Percentiles rank a stretch among this genome's conserved stretches.
Conservation (phyloP, 2,888 invertebrate species). For the Rhagonycha fulva region DNA sequence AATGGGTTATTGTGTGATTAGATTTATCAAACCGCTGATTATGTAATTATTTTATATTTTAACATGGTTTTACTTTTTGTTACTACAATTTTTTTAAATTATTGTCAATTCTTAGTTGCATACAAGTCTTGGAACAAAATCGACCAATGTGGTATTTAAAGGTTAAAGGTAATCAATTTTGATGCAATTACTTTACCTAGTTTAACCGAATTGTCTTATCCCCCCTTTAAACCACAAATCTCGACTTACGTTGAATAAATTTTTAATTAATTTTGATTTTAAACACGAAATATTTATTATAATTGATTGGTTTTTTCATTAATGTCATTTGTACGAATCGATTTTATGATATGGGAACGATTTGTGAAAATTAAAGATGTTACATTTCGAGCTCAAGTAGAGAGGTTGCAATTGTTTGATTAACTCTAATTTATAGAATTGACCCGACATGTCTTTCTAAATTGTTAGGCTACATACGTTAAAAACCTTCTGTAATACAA, state of each 20-base stretch:
- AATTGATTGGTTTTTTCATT: neutral
- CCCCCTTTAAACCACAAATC: neutral
- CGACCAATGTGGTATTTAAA: neutral
- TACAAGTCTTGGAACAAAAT: neutral
- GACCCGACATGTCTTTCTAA: slow-evolving; percentile 31
- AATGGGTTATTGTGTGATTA: neutral
- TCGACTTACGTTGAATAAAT: neutral
- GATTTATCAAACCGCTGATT: neutral
- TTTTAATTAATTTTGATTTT: neutral
- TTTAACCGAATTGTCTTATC: neutral
- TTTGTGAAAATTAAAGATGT: slow-evolving; percentile 21
- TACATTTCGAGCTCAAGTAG: slow-evolving; percentile 13
- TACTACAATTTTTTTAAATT: neutral
- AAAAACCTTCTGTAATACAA: neutral
- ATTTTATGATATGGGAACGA: slow-evolving; percentile 7
- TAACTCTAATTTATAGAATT: slow-evolving; percentile 37
- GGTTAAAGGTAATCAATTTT: neutral
- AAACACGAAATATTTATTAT: neutral
- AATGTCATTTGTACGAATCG: neutral
- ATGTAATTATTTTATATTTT: neutral
- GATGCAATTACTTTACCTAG: neutral
- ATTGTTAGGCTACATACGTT: slow-evolving; percentile 14
- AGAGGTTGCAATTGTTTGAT: slow-evolving; percentile 34
- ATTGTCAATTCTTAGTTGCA: neutral
- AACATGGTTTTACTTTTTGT: neutral